Evolutionary conservation across 1,140 invertebrate species (phyloP), one percentile per base, ranked within the genome.

Genomic region (Drusus annulatus): DNA sequence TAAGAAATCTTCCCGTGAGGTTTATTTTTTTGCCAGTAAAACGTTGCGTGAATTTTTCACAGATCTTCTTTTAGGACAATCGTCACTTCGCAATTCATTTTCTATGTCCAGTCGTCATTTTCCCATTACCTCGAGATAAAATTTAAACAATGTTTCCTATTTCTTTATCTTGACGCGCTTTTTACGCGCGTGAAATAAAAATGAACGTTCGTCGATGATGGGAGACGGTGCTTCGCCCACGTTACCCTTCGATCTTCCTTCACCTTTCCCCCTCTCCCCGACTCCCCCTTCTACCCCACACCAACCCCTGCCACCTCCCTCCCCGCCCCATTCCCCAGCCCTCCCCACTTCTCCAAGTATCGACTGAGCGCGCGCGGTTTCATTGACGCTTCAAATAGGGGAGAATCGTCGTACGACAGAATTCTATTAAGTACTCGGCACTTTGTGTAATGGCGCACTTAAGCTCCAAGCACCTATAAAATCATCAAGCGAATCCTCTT

Each of bases 141-240:
- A 78, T 83, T 83, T 83, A 83, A 83, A 83, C 81, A 83, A 83
- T 83, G 81, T 75, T 74, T 83, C 79, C 75, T 75, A 63, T 73
- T 76, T 73, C 76, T 80, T 83, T 80, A 80, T 83, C 81, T 75
- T 76, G 76, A 73, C 73, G 68, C 68, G 28, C 63, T 79, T 78
- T 80, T 78, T 83, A 80, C 78, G 81, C 81, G 78, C 60, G 36
- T 62, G 68, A 80, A 83, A 83, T 83, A 83, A 83, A 83, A 83
- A 80, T 83, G 78, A 83, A 83, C 54, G 62, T 77, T 63, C 76
- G 63, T 28, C 63, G 45, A 23, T 58, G 56, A 31, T n/a, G 78
- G 74, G 28, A 65, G 74, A 45, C 52, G 28, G 65, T 31, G 73
- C 54, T 17, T 52, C 52, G 69, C 50, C 80, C 21, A 19, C 62